These are phyloP conservation scores for Pandemis heparana DNA, from an alignment of 2,888 invertebrate species.

Conservation along the genomic window DNA sequence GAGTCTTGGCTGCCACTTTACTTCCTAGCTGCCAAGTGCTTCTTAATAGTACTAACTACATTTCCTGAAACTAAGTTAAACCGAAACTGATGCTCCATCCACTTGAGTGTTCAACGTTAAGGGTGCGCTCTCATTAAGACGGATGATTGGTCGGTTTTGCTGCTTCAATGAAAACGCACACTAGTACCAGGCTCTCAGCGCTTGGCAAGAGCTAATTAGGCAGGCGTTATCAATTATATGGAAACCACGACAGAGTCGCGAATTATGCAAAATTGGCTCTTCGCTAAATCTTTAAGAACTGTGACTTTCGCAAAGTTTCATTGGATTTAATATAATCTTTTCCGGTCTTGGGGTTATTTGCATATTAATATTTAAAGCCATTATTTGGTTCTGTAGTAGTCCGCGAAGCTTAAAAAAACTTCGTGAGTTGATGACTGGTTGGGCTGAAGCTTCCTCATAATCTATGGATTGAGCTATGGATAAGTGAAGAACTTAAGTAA, in stretches of 20 bases:
- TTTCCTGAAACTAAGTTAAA: constrained; percentile 19
- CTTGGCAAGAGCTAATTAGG: constrained; percentile 5
- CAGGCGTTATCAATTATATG: neutral
- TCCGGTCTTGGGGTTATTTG: too few relatives aligned
- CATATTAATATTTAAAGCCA: too few relatives aligned
- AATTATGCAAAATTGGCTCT: neutral
- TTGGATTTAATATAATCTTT: neutral
- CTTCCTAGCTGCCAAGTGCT: constrained; percentile 10
- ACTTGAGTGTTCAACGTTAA: constrained; percentile 13
- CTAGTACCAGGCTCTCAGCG: constrained; percentile 8
- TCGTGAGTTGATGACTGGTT: too few relatives aligned
- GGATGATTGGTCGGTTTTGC: too few relatives aligned
- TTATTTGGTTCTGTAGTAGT: too few relatives aligned
- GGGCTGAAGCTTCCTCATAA: too few relatives aligned
- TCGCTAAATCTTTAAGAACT: neutral
- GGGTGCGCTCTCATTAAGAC: too few relatives aligned
- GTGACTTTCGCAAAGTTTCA: neutral
- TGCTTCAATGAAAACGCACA: too few relatives aligned
- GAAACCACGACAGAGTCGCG: neutral
- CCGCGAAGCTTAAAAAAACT: too few relatives aligned
- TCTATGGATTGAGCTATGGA: too few relatives aligned
- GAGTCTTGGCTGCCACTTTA: neutral
- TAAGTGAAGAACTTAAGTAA: too few relatives aligned
- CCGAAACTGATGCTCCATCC: constrained; percentile 17
- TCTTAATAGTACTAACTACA: constrained; percentile 12